Conservation (phyloP, 2,113 vertebrate species). For the Austrofundulus limnaeus region DNA sequence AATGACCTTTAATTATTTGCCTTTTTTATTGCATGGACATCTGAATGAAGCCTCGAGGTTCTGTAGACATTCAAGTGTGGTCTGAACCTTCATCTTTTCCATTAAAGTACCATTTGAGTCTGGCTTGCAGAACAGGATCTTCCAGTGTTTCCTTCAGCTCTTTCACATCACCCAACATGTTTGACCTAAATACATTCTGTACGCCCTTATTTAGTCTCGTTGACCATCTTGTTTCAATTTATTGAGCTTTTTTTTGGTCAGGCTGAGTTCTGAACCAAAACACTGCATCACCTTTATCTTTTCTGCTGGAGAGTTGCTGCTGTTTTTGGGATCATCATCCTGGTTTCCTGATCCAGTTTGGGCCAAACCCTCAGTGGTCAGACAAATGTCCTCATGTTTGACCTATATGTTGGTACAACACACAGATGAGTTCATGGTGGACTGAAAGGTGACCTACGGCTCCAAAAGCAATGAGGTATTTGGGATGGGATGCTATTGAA, state of each 20-base stretch:
- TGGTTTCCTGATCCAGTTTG: no score
- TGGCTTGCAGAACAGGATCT: conserved; percentile 4
- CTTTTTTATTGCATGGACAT: conserved; percentile 16
- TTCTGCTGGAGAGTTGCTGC: not conserved
- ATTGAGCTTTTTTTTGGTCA: no score
- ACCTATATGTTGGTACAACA: no score
- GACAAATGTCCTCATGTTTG: no score
- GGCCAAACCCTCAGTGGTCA: no score
- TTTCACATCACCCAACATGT: not conserved
- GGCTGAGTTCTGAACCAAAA: not conserved
- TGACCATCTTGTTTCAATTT: not conserved
- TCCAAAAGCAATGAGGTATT: no score
- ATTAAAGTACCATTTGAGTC: not conserved
- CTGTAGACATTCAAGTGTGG: conserved; percentile 1
- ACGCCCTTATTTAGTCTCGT: not conserved
- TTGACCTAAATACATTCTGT: not conserved
- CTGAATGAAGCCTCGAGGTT: not conserved
- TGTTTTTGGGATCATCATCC: not conserved
- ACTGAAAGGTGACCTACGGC: no score
- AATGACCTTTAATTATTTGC: conserved; percentile 48
- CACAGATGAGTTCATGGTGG: no score
- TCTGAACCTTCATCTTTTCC: not conserved
- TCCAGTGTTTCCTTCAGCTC: not conserved
- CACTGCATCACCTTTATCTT: not conserved
- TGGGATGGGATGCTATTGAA: no score